These are phyloP conservation scores for Corvus hawaiiensis DNA, from an alignment of 2,113 vertebrate species.

Conservation along the genomic window DNA sequence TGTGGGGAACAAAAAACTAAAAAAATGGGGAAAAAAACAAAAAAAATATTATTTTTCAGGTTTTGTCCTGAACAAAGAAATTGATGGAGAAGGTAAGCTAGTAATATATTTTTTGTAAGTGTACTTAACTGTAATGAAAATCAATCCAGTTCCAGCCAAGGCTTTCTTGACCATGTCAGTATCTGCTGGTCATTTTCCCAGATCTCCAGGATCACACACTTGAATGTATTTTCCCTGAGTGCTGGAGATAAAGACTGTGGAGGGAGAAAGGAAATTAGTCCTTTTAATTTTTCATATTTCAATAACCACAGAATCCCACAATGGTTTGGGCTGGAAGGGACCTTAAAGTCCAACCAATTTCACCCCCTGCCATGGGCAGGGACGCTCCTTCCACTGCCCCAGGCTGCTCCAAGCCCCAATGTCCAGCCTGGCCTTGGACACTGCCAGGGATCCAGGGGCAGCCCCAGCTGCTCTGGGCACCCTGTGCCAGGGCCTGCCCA, in stretches of 20 bases:
- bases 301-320: not conserved
- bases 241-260: not conserved
- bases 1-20: fast-evolving
- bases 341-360: fast-evolving
- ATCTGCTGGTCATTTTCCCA: not conserved
- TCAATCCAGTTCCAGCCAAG: not conserved
- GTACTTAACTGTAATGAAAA: not conserved
- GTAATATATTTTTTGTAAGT: not conserved
- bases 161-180: not conserved
- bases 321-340: not conserved
- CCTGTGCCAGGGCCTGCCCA: not conserved
- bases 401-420: not conserved
- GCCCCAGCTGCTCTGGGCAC: not conserved
- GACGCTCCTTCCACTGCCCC: not conserved
- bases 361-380: not conserved
- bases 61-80: not conserved
- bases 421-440: not conserved
- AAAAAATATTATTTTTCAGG: not conserved
- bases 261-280: not conserved
- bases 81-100: not conserved
- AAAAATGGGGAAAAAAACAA: not conserved
- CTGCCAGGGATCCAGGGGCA: not conserved
- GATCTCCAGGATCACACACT: not conserved
- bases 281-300: not conserved
- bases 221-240: not conserved